Conservation (phyloP, 2,797 vertebrate genomes). For the Schizothorax lantsangensis region DNA sequence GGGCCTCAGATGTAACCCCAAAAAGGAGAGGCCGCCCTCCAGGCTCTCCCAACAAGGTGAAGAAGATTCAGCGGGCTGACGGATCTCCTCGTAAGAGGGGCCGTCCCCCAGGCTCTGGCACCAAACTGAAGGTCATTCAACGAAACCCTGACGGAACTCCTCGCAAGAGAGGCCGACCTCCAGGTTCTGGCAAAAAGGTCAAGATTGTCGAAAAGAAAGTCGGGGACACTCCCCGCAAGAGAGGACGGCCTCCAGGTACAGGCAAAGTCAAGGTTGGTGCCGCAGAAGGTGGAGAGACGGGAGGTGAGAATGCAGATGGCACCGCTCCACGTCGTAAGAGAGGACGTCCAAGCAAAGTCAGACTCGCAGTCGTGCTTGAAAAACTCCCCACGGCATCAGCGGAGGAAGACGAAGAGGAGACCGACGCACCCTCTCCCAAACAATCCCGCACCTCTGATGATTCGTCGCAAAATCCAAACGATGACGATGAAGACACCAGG, state of each 20-base stretch:
- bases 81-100: slow-evolving; percentile 65
- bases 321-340: slow-evolving; percentile 39
- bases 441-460: slow-evolving; percentile 54
- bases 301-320: slow-evolving; percentile 6
- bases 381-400: slow-evolving; percentile 33
- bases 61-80: background rate
- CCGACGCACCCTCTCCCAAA: slow-evolving; percentile 48
- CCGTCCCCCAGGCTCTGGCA: slow-evolving; percentile 63
- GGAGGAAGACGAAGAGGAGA: slow-evolving; percentile 21
- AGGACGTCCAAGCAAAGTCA: slow-evolving; percentile 55
- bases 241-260: slow-evolving; percentile 63
- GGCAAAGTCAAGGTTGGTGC: background rate
- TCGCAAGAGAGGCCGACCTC: slow-evolving; percentile 69
- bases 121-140: slow-evolving; percentile 31
- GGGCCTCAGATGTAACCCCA: slow-evolving; percentile 30
- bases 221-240: slow-evolving; percentile 58
- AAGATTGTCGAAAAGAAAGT: background rate
- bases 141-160: slow-evolving; percentile 10
- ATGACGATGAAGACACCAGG: slow-evolving; percentile 13
- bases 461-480: slow-evolving; percentile 31
- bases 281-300: background rate
- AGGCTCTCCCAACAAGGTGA: slow-evolving; percentile 44
- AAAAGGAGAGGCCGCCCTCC: slow-evolving; percentile 69
- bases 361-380: slow-evolving; percentile 12
- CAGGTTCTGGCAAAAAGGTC: slow-evolving; percentile 28